Evolutionary conservation across 2,113 vertebrate genomes (phyloP), one percentile per base, ranked within the genome.

Genomic region (Gymnocephalus cernua): DNA sequence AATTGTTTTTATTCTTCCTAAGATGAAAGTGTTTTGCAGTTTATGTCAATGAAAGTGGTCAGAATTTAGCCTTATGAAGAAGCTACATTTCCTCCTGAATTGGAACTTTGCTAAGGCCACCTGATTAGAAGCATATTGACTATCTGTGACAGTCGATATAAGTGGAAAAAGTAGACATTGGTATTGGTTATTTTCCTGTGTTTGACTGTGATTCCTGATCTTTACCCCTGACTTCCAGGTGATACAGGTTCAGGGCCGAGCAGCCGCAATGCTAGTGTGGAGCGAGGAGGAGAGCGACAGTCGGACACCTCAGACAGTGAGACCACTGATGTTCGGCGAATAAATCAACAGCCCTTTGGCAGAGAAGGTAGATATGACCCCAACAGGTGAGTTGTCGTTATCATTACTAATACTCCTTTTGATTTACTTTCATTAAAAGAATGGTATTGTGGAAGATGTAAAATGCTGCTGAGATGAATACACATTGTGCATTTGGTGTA

Each of bases 241-340:
- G 96, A 97, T 44, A 88, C 96, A 6, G 95, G 96, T 56, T 97
- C 97, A 27, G 96, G 96, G 56, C 96, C 96, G 3, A 97, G 96
- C 90, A 98, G 97, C 89, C 96, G 96, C 80, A 97, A 97, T 92
- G 96, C 95, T 66, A 97, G 97, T 61, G 90, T 96, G 74, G 97
- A 98, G 83, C 92, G 97, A 71, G 92, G 92, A 76, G 90, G 89
- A 73, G 96, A 97, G 58, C 94, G 96, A 27, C 96, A 97, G 85
- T 97, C 96, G 0, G 97, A 97, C 87, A 97, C 97, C 1, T 97
- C 97, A 3, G 97, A 98, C 85, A 96, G 97, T 6, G 96, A 97
- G 84, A 96, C 96, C 53, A 94, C 97, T 72, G 96, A 97, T n/a
- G 84, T 97, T 56, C 95, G 93, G 71, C 96, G 92, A 83, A 92